Conservation (phyloP, 1,140 invertebrate genomes). For the Andrena cerasifolii region DNA sequence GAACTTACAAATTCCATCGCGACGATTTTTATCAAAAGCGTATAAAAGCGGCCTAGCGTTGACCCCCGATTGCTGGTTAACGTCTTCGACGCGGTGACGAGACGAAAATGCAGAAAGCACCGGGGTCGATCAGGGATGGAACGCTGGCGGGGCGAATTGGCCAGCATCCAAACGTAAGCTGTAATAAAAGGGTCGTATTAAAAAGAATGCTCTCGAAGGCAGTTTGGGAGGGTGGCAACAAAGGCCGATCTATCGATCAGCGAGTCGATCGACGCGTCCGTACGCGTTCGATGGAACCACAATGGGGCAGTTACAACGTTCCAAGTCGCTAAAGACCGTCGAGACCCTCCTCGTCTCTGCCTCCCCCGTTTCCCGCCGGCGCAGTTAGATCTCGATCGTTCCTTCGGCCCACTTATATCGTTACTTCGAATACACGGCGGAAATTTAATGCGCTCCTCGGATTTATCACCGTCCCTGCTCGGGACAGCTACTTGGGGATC, state of each 20-base stretch:
- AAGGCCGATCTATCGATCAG: not conserved
- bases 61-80: constrained; percentile 30
- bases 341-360: no score
- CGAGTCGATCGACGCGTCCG: not conserved
- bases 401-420: not conserved
- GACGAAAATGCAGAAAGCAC: not conserved
- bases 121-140: no score
- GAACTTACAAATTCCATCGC: constrained; percentile 22
- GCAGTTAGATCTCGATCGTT: not conserved
- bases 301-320: constrained; percentile 11
- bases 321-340: not conserved
- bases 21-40: constrained; percentile 38
- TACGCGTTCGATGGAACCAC: not conserved
- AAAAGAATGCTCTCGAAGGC: constrained; percentile 33
- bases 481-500: constrained; percentile 26
- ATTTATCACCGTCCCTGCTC: constrained; percentile 39
- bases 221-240: not conserved
- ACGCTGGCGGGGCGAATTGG: no score
- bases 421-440: not conserved
- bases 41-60: constrained; percentile 24
- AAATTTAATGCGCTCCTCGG: constrained; percentile 17
- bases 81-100: constrained; percentile 11
- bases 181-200: constrained; percentile 55
- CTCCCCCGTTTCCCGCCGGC: not conserved
- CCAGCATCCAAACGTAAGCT: constrained; percentile 54